These are phyloP conservation scores for Xenopus tropicalis DNA, from an alignment of 2,113 vertebrate species.

Conservation along the genomic window DNA sequence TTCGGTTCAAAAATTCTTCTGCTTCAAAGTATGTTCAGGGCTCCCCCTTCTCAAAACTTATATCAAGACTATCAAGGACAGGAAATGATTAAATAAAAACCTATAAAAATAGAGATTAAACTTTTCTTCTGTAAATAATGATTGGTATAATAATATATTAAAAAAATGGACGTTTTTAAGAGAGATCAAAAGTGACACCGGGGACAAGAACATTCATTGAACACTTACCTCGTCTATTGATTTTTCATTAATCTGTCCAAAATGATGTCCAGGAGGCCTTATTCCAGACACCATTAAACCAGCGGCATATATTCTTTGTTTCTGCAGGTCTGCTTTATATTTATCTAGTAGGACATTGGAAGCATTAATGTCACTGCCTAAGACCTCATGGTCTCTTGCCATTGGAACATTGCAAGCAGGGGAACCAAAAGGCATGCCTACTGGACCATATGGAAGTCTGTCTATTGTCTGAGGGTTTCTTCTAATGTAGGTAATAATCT, in stretches of 20 bases:
- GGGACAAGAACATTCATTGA: no score
- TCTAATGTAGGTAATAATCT: constrained; percentile 93
- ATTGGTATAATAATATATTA: no score
- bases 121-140: no score
- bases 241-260: constrained; percentile 68
- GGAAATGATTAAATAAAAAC: no score
- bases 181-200: no score
- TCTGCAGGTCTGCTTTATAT: constrained; percentile 83
- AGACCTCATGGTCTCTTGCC: constrained; percentile 63
- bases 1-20: no score
- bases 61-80: no score
- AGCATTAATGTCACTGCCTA: constrained; percentile 58
- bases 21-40: no score
- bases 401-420: constrained; percentile 59
- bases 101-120: no score
- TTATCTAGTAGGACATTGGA: constrained; percentile 74
- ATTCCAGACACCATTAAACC: constrained; percentile 71
- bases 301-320: constrained; percentile 69
- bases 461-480: constrained; percentile 73
- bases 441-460: constrained; percentile 57
- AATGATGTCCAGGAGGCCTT: constrained; percentile 66
- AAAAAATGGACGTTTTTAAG: no score
- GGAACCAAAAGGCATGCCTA: constrained; percentile 61
- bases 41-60: no score
- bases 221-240: constrained; percentile 78